These are phyloP conservation scores for Labroides dimidiatus DNA, from an alignment of 2,797 vertebrate genomes.

Conservation along the genomic window DNA sequence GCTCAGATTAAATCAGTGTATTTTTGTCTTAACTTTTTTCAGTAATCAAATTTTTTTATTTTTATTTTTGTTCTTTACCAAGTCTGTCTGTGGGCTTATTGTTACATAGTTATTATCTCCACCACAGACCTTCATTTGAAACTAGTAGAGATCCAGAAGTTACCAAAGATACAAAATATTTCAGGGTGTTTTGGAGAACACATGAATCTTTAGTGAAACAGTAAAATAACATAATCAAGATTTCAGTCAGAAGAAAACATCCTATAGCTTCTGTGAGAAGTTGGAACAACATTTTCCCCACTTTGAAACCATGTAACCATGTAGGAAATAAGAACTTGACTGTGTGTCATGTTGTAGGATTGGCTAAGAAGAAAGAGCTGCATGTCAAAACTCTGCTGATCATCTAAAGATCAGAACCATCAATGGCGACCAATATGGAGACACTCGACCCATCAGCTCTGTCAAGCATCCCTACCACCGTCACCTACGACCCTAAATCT, in stretches of 20 bases:
- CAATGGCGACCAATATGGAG: slow-evolving; percentile 65
- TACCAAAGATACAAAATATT: not conserved
- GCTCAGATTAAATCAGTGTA: too few relatives aligned
- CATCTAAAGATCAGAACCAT: slow-evolving; percentile 26
- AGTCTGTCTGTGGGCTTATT: too few relatives aligned
- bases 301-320: not conserved
- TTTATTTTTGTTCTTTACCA: too few relatives aligned
- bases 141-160: too few relatives aligned
- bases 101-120: too few relatives aligned
- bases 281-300: not conserved
- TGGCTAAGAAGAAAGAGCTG: slow-evolving; percentile 30
- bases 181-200: not conserved
- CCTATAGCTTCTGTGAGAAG: not conserved
- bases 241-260: not conserved
- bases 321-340: not conserved
- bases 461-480: slow-evolving; percentile 49
- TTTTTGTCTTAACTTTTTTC: too few relatives aligned
- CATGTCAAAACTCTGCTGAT: not conserved
- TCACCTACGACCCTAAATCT: slow-evolving; percentile 76
- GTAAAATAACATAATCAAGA: not conserved
- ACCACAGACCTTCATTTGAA: too few relatives aligned
- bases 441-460: slow-evolving; percentile 71
- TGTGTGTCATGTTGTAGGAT: slow-evolving; percentile 38
- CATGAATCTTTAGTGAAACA: not conserved
- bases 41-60: too few relatives aligned